These are phyloP conservation scores for Salvelinus alpinus DNA, from an alignment of 2,113 vertebrate species.

Conservation along the genomic window DNA sequence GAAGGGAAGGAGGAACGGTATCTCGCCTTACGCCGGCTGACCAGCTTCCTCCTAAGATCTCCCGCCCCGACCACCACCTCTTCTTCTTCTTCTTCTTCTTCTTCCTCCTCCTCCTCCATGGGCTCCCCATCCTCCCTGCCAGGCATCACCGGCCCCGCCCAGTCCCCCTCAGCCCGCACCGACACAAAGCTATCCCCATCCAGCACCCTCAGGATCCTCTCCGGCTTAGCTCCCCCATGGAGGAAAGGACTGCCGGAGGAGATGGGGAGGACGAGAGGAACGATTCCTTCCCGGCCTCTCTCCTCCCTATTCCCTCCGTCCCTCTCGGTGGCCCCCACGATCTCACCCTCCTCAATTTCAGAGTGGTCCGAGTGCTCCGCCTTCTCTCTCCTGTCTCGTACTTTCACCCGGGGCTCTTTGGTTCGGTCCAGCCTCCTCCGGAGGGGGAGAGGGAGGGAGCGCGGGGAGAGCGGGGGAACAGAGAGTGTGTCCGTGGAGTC, in stretches of 20 bases:
- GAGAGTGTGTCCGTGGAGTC: slow-evolving; percentile 55
- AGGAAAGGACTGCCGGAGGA: slow-evolving; percentile 61
- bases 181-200: slow-evolving; percentile 84
- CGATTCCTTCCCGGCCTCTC: slow-evolving; percentile 36
- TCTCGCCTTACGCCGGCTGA: slow-evolving; percentile 81
- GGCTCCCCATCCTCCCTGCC: slow-evolving; percentile 33
- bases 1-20: slow-evolving; percentile 70
- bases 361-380: slow-evolving; percentile 76
- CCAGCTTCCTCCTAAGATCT: slow-evolving; percentile 85
- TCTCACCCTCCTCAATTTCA: slow-evolving; percentile 91
- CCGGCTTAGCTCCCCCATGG: slow-evolving; percentile 60
- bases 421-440: slow-evolving; percentile 57
- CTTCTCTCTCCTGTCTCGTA: slow-evolving; percentile 31
- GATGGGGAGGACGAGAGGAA: slow-evolving; percentile 12
- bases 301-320: slow-evolving; percentile 13
- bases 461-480: slow-evolving; percentile 48
- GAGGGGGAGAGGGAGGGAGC: slow-evolving; percentile 51
- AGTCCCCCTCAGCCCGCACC: slow-evolving; percentile 71
- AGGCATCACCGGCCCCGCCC: slow-evolving; percentile 59
- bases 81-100: slow-evolving; percentile 15
- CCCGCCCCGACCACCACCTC: slow-evolving; percentile 69
- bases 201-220: slow-evolving; percentile 77
- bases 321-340: slow-evolving; percentile 71
- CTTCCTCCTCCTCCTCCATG: neutral
- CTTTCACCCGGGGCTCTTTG: slow-evolving; percentile 30